Evolutionary conservation across 2,888 invertebrate genomes (phyloP), one percentile per base, ranked within the genome.

Genomic region (Drosophila ustulata): DNA sequence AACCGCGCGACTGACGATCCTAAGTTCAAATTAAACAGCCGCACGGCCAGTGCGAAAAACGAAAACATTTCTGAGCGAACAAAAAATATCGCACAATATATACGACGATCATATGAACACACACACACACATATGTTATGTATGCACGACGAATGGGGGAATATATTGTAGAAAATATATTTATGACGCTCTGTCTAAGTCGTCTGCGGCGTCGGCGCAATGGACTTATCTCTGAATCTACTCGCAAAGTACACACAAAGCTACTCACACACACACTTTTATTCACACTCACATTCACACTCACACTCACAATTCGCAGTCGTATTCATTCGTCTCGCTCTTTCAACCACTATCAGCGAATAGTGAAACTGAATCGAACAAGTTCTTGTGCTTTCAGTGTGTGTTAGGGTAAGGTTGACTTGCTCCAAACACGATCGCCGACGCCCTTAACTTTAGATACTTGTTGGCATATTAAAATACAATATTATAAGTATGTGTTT

Each of bases 171-270:
- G 64, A 79, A 78, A 70, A 80, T 67, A 88, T 80, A 82, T 88
- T 86, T 83, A 75, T 88, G 79, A 79, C 89, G 81, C 75, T 77
- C 70, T 71, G 71, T 66, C 78, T 70, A 75, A 70, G 88, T 74
- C 73, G 66, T 62, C 67, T 57, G 66, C 59, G 57, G 58, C 66
- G 78, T 59, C 62, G 45, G 69, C 55, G 59, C 57, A 63, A 50
- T 53, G 64, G 57, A 78, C 75, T 87, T 78, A 82, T 87, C 85
- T 78, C 50, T 65, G 65, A 78, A 62, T 69, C 64, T 53, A 52
- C 72, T 58, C 62, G 50, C 55, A 57, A 47, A 32, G 46, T 32
- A 32, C 43, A 63, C 59, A 63, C 11, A 28, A n/a, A 62, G 30
- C 26, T 66, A 34, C 34, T 46, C 51, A 45, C 59, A 59, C 4